Conservation (phyloP, 2,888 invertebrate species). For the Oxytorus armatus region DNA sequence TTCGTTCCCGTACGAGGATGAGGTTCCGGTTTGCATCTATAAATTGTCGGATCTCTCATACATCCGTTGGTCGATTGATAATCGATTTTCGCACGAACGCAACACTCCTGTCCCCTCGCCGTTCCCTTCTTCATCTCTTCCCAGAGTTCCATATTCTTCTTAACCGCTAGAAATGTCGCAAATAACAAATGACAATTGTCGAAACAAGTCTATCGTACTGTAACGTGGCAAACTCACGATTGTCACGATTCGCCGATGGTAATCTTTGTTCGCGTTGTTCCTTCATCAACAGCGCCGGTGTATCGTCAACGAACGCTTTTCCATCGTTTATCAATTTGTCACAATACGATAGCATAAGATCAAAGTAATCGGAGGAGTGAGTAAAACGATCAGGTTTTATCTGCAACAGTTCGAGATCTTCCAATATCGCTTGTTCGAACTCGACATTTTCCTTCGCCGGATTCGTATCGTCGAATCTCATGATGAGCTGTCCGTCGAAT, state of each 20-base stretch:
- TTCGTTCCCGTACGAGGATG: slow-evolving; percentile 97
- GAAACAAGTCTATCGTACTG: background rate
- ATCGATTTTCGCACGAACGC: slow-evolving; percentile 98
- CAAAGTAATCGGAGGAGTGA: slow-evolving; percentile 98
- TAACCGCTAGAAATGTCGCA: slow-evolving; percentile 87
- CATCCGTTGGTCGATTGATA: slow-evolving; percentile 98
- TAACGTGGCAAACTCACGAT: slow-evolving; percentile 87
- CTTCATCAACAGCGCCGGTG: slow-evolving; percentile 97
- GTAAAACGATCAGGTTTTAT: slow-evolving; percentile 97
- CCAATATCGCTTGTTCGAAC: slow-evolving; percentile 98
- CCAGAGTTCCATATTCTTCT: slow-evolving; percentile 95
- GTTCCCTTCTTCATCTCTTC: slow-evolving; percentile 96
- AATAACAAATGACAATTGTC: background rate
- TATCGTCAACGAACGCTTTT: slow-evolving; percentile 99
- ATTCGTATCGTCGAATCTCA: slow-evolving; percentile 99
- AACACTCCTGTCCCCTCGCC: slow-evolving; percentile 92
- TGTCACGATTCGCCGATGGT: slow-evolving; percentile 93
- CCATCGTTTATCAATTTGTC: slow-evolving; percentile 93
- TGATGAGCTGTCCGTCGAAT: slow-evolving; percentile 97
- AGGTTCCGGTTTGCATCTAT: slow-evolving; percentile 97
- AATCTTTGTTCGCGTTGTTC: slow-evolving; percentile 94
- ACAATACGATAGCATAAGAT: slow-evolving; percentile 94
- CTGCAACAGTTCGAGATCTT: slow-evolving; percentile 95
- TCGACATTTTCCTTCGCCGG: slow-evolving; percentile 99
- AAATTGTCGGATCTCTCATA: slow-evolving; percentile 99